Evolutionary conservation across 2,888 invertebrate species (phyloP).

Genomic region (Mantis religiosa): DNA sequence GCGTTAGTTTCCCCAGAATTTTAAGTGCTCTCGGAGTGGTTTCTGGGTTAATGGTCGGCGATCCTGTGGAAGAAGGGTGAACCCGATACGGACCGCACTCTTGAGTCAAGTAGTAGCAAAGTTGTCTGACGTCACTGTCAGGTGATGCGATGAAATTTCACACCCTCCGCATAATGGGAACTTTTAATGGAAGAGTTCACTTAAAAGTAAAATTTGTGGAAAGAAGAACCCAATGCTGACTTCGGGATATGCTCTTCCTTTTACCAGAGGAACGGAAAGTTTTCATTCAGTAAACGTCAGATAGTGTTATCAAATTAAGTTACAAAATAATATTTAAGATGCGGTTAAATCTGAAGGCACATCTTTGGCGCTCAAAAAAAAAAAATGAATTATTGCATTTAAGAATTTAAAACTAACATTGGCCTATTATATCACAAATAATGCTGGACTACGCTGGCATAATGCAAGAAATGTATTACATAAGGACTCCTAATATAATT

Average conservation of each 20-base stretch:
- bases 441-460: too few species aligned
- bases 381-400: too few species aligned
- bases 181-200: not conserved
- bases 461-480: too few species aligned
- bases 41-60: not conserved
- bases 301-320: not conserved
- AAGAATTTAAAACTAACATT: too few species aligned
- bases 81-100: not conserved
- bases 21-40: not conserved
- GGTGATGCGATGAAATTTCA: not conserved
- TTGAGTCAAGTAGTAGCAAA: not conserved
- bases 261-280: not conserved
- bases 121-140: not conserved
- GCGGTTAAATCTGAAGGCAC: too few species aligned
- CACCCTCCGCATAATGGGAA: not conserved
- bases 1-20: not conserved
- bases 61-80: not conserved
- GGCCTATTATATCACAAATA: too few species aligned
- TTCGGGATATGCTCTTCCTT: not conserved
- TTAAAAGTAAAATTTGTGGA: not conserved
- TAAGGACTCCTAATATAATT: too few species aligned
- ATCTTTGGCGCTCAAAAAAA: too few species aligned
- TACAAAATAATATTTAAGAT: too few species aligned
- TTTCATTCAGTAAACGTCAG: not conserved
- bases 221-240: not conserved